phyloP scores from a whole-genome alignment of 1,140 invertebrate species.

The Calliopsis andreniformis region DNA sequence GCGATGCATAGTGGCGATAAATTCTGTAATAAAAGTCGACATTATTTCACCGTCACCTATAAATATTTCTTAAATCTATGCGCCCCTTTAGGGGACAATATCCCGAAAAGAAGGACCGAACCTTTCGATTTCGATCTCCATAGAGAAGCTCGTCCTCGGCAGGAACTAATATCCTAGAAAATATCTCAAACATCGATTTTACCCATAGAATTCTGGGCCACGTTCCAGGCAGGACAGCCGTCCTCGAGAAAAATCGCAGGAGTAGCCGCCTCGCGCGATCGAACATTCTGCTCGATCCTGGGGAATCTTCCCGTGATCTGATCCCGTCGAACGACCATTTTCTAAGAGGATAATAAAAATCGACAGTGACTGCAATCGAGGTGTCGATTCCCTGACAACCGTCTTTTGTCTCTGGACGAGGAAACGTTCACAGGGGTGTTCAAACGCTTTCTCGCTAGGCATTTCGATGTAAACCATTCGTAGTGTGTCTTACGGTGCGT shows the following conservation, averaged over 20 bases:
- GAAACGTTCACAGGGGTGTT: neutral
- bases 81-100: conserved; percentile 29
- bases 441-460: neutral
- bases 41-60: conserved; percentile 3
- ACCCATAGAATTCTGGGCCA: conserved; percentile 52
- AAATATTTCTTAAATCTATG: conserved; percentile 30
- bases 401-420: neutral
- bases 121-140: conserved; percentile 18
- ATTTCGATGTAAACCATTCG: neutral
- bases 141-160: neutral
- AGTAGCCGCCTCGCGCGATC: conserved; percentile 33
- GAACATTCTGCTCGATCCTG: conserved; percentile 28
- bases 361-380: conserved; percentile 33
- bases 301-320: conserved; percentile 24
- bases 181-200: conserved; percentile 61
- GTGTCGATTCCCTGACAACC: conserved; percentile 1
- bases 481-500: no score
- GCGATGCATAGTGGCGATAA: neutral
- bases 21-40: conserved; percentile 24
- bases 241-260: conserved; percentile 56
- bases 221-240: conserved; percentile 46
- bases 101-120: conserved; percentile 15
- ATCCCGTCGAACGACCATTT: conserved; percentile 29
- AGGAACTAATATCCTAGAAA: conserved; percentile 59
- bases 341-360: conserved; percentile 45